These are phyloP conservation scores for Brienomyrus longianalis DNA, from an alignment of 2,113 vertebrate genomes.

Conservation along the genomic window DNA sequence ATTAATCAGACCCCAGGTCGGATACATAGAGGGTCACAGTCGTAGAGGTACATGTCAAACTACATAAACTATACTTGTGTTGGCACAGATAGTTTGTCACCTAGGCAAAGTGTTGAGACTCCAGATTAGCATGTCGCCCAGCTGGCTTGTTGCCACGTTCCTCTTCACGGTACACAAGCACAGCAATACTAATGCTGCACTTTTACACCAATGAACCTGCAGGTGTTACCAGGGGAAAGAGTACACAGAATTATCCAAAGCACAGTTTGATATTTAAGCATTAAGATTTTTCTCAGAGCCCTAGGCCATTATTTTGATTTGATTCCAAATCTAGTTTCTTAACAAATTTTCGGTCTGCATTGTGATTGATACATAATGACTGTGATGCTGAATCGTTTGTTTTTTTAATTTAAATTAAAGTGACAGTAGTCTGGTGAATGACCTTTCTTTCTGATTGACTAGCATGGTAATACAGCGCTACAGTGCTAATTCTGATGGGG, in stretches of 20 bases:
- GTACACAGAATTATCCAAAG: neutral
- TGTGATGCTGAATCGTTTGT: neutral
- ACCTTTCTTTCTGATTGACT: conserved; percentile 34
- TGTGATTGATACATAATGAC: neutral
- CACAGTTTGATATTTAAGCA: neutral
- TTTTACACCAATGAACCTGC: neutral
- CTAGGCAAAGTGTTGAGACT: neutral
- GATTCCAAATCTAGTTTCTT: neutral
- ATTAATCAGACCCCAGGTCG: conserved; percentile 13
- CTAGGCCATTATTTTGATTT: neutral
- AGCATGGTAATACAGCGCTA: conserved; percentile 21
- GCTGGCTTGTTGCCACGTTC: neutral
- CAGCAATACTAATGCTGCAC: neutral
- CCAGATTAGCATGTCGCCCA: neutral
- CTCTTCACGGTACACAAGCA: neutral
- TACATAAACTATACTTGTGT: neutral
- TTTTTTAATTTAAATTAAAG: conserved; percentile 15
- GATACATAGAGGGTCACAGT: neutral
- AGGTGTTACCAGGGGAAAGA: neutral
- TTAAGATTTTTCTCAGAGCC: neutral
- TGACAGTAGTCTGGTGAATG: conserved; percentile 36
- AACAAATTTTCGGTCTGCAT: neutral
- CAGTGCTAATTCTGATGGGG: conserved; percentile 28
- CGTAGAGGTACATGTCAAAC: neutral
- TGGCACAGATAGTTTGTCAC: conserved; percentile 17